These are phyloP conservation scores for Tyto alba DNA, from an alignment of 2,113 vertebrate genomes.

Conservation along the genomic window DNA sequence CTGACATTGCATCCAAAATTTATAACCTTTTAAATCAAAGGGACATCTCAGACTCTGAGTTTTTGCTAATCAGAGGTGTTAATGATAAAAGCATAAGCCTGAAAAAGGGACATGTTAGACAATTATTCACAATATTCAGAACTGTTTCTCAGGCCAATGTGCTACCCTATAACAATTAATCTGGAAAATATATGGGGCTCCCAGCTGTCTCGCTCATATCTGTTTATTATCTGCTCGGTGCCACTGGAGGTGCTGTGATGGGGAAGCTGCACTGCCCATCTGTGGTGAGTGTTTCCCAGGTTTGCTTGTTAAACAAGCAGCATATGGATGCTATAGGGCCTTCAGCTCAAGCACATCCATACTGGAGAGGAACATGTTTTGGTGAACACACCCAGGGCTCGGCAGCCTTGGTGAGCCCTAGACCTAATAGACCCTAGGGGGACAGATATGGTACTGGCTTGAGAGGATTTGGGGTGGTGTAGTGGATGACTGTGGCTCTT, in stretches of 20 bases:
- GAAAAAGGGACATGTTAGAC: background rate
- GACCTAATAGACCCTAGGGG: background rate
- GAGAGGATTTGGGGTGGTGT: background rate
- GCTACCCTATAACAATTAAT: background rate
- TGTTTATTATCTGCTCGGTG: background rate
- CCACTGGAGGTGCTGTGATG: background rate
- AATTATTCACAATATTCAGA: background rate
- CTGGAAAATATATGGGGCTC: background rate
- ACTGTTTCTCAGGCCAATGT: background rate
- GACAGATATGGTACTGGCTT: background rate
- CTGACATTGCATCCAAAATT: slow-evolving; percentile 37
- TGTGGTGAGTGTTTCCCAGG: background rate
- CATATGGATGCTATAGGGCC: background rate
- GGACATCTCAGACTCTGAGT: background rate
- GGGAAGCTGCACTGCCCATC: background rate
- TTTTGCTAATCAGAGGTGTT: slow-evolving; percentile 31
- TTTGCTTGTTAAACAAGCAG: background rate
- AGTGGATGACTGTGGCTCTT: background rate
- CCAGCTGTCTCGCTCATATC: background rate
- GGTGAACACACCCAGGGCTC: background rate
- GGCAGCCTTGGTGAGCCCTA: background rate
- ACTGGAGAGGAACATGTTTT: background rate
- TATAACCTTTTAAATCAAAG: slow-evolving; percentile 52
- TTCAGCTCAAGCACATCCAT: background rate
- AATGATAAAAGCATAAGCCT: slow-evolving; percentile 7